Conservation (phyloP, 1,140 invertebrate genomes). For the Drosophila virilis region DNA sequence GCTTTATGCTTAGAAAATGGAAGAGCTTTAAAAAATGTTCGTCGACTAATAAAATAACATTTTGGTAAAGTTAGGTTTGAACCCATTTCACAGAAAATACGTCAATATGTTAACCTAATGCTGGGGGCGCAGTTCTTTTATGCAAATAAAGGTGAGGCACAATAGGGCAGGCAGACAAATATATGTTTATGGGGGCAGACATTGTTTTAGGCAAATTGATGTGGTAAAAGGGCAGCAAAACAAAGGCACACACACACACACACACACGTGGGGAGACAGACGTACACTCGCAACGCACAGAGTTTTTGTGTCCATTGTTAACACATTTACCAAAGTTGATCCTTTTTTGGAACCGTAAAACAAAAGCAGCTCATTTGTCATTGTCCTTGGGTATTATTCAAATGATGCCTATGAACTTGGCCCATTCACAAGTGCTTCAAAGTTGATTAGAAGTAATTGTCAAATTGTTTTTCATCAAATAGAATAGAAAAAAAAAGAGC, state of each 20-base stretch:
- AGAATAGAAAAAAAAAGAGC: not conserved
- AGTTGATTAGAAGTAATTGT: constrained; percentile 44
- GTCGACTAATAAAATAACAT: constrained; percentile 20
- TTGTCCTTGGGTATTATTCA: constrained; percentile 49
- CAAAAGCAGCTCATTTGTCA: constrained; percentile 70
- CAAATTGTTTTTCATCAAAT: constrained; percentile 20
- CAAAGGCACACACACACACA: constrained; percentile 7
- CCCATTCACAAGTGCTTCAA: constrained; percentile 25
- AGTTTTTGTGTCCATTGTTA: constrained; percentile 45
- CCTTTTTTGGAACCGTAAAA: constrained; percentile 50
- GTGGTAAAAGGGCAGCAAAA: constrained; percentile 32
- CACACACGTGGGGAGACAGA: not conserved
- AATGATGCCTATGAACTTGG: constrained; percentile 48
- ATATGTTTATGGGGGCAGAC: not conserved
- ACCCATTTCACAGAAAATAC: constrained; percentile 7
- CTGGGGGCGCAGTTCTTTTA: constrained; percentile 21
- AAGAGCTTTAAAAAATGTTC: not conserved
- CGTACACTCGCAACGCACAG: constrained; percentile 4
- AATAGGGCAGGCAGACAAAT: not conserved
- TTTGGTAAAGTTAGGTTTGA: not conserved
- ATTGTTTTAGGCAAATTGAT: constrained; percentile 55
- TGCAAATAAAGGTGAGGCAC: constrained; percentile 32
- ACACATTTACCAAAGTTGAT: constrained; percentile 55
- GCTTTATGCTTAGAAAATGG: not conserved
- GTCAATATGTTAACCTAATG: constrained; percentile 19